These are phyloP conservation scores for Clarias macrocephalus DNA, from an alignment of 2,113 vertebrate species.

Conservation along the genomic window DNA sequence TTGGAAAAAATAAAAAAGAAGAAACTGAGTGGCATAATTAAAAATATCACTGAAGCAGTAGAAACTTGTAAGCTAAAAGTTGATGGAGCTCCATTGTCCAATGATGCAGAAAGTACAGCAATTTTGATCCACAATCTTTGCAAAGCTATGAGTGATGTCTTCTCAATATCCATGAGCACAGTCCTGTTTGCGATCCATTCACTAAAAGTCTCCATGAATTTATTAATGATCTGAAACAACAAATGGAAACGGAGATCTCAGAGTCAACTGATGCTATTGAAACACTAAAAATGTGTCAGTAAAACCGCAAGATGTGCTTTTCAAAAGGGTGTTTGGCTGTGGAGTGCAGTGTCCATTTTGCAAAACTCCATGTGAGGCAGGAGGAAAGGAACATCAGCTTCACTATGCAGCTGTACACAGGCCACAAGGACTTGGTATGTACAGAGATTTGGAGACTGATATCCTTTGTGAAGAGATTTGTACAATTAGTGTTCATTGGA, in stretches of 20 bases:
- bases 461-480: constrained; percentile 18
- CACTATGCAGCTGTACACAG: constrained; percentile 45
- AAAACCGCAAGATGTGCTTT: constrained; percentile 47
- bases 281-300: not conserved
- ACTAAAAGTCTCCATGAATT: not conserved
- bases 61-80: not conserved
- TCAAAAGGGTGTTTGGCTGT: constrained; percentile 59
- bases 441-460: not conserved
- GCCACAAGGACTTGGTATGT: not conserved
- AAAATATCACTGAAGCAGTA: not conserved
- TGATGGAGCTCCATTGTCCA: not conserved
- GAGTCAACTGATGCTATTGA: not conserved
- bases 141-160: not conserved
- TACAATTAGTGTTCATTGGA: not conserved
- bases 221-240: not conserved
- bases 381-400: constrained; percentile 37
- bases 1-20: constrained; percentile 1
- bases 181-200: not conserved
- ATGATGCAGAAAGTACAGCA: not conserved
- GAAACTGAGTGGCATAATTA: not conserved
- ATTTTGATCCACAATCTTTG: constrained; percentile 3
- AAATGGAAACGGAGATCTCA: not conserved
- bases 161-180: not conserved
- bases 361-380: constrained; percentile 59
- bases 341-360: constrained; percentile 61